These are phyloP conservation scores for Plebejus melissa DNA, from an alignment of 2,888 invertebrate species.

Conservation along the genomic window DNA sequence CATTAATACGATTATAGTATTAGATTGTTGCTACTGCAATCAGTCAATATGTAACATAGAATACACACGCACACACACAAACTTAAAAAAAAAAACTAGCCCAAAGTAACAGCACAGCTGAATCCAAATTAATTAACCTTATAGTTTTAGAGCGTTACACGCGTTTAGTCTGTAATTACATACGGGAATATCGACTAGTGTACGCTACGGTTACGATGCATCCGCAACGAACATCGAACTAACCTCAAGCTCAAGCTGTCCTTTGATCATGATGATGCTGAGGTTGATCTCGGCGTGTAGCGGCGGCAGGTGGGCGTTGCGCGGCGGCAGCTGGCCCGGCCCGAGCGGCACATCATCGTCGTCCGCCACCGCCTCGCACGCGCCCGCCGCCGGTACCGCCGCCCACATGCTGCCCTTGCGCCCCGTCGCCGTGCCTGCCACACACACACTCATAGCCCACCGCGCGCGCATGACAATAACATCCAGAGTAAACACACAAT, in stretches of 20 bases:
- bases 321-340: conserved; percentile 89
- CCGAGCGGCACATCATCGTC: conserved; percentile 82
- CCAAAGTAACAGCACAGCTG: too few species aligned
- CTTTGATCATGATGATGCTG: conserved; percentile 93
- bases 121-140: too few species aligned
- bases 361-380: conserved; percentile 56
- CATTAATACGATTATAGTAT: too few species aligned
- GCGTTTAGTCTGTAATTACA: too few species aligned
- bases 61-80: too few species aligned
- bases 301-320: conserved; percentile 83
- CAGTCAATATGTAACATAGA: too few species aligned
- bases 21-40: too few species aligned
- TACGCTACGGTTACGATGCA: too few species aligned
- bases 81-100: too few species aligned
- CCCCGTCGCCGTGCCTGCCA: conserved; percentile 73
- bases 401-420: conserved; percentile 79
- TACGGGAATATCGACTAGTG: too few species aligned
- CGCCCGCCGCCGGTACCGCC: conserved; percentile 69
- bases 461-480: conserved; percentile 53
- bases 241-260: conserved; percentile 92
- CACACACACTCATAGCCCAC: conserved; percentile 44
- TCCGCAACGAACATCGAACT: too few species aligned
- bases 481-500: conserved; percentile 71
- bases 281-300: conserved; percentile 91
- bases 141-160: too few species aligned